Conservation (phyloP, 2,888 invertebrate species). For the Hetaerina titia region DNA sequence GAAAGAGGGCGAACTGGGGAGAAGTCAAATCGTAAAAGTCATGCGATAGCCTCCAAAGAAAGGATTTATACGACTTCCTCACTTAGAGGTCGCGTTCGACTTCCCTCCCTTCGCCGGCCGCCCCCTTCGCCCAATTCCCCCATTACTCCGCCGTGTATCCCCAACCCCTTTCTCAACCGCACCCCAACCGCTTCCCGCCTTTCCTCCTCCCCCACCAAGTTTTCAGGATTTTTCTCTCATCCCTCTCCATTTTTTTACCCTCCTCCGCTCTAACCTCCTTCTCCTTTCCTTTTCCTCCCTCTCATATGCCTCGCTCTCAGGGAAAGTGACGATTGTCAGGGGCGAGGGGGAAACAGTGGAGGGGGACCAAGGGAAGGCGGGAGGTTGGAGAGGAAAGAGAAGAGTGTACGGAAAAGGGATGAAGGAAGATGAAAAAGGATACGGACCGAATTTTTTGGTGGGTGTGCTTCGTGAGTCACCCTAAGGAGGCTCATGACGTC, state of each 20-base stretch:
- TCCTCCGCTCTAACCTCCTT: background rate
- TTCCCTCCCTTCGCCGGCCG: background rate
- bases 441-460: background rate
- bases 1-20: conserved; percentile 27
- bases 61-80: conserved; percentile 66
- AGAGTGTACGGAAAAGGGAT: background rate
- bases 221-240: conserved; percentile 28
- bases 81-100: conserved; percentile 67
- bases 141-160: background rate
- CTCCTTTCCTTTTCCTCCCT: background rate
- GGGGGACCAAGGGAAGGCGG: background rate
- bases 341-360: background rate
- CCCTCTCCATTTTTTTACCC: background rate
- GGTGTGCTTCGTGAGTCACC: background rate
- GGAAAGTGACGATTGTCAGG: background rate
- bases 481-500: background rate
- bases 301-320: conserved; percentile 44
- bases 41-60: conserved; percentile 66
- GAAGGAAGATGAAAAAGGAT: background rate
- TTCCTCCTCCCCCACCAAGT: background rate
- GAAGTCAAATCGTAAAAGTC: conserved; percentile 65
- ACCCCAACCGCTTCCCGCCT: background rate
- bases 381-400: too few species aligned
- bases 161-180: background rate
- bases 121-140: background rate